Percentiles rank a stretch among this genome's conserved stretches.
phyloP scores from a whole-genome alignment of 2,888 invertebrate species.

The Hypsopygia costalis region DNA sequence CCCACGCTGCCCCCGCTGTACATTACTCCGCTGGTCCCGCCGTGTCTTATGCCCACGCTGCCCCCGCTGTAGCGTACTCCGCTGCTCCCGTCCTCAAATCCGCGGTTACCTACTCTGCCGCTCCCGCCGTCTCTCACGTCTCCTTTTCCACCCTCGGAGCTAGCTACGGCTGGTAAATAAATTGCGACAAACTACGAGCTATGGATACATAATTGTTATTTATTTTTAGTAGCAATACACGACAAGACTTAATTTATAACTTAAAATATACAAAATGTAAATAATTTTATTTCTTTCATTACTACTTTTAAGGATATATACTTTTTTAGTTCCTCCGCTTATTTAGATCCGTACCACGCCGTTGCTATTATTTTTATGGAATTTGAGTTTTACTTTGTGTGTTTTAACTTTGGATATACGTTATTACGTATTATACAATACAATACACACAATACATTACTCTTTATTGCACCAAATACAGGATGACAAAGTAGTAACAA shows the following conservation, averaged over 20 bases:
- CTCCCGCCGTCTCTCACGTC: conserved; percentile 83
- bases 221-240: conserved; percentile 5
- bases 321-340: too few species aligned
- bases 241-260: conserved; percentile 1
- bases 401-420: too few species aligned
- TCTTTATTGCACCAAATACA: too few species aligned
- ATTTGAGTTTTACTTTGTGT: too few species aligned
- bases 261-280: conserved; percentile 2
- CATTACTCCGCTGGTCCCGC: conserved; percentile 34
- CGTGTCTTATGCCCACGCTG: conserved; percentile 26
- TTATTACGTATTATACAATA: too few species aligned
- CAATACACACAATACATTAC: too few species aligned
- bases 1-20: conserved; percentile 58
- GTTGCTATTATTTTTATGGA: too few species aligned
- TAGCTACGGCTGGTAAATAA: conserved; percentile 60
- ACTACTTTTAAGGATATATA: too few species aligned
- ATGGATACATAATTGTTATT: conserved; percentile 11
- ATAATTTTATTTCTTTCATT: background rate
- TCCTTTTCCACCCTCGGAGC: conserved; percentile 81
- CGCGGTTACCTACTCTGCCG: conserved; percentile 75
- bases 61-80: conserved; percentile 48
- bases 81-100: conserved; percentile 34
- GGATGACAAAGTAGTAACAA: too few species aligned
- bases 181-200: background rate
- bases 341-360: too few species aligned